Conservation (phyloP, 2,797 vertebrate species). For the Diplodus sargus region DNA sequence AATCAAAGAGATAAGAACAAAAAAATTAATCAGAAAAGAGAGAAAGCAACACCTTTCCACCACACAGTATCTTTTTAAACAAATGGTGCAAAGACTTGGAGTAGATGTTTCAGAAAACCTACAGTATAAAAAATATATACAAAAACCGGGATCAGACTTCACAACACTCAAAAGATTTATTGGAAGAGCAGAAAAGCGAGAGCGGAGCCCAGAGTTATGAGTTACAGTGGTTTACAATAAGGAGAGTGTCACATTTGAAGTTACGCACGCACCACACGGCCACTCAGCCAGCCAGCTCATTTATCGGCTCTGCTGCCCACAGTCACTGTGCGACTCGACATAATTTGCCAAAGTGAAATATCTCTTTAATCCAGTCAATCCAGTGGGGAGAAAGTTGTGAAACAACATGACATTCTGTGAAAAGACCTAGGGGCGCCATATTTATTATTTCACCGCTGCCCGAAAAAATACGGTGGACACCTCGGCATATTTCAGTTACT, state of each 20-base stretch:
- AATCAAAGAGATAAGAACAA: neutral
- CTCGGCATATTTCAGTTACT: slow-evolving; percentile 34
- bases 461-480: slow-evolving; percentile 7
- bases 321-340: slow-evolving; percentile 33
- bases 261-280: neutral
- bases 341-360: slow-evolving; percentile 51
- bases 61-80: neutral
- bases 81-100: neutral
- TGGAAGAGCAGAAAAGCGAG: neutral
- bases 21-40: neutral
- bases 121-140: too few species aligned
- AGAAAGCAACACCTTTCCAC: neutral
- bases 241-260: neutral
- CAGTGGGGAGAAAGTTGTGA: slow-evolving; percentile 24
- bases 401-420: slow-evolving; percentile 44
- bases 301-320: slow-evolving; percentile 17
- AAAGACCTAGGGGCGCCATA: slow-evolving; percentile 31
- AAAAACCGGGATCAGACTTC: slow-evolving; percentile 7
- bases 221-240: neutral
- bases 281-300: slow-evolving; percentile 7
- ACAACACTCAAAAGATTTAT: slow-evolving; percentile 18
- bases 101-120: neutral
- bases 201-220: neutral
- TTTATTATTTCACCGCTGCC: slow-evolving; percentile 42
- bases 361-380: slow-evolving; percentile 43